Evolutionary conservation across 2,113 vertebrate species (phyloP).

Genomic region (Manacus vitellinus): DNA sequence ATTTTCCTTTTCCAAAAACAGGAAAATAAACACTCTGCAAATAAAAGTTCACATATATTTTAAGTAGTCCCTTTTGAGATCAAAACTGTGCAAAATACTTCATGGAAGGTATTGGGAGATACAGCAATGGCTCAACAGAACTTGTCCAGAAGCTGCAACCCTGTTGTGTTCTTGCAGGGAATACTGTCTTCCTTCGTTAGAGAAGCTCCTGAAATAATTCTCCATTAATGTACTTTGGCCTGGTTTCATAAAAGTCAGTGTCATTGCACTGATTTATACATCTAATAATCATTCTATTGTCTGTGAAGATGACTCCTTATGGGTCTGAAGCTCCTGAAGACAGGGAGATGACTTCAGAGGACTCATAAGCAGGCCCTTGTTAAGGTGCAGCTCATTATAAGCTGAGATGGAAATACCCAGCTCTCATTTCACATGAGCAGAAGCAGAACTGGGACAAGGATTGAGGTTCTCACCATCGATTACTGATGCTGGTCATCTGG

Average conservation of each 20-base stretch:
- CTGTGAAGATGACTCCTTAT: not conserved
- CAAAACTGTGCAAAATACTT: not conserved
- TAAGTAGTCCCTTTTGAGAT: not conserved
- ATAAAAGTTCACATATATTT: not conserved
- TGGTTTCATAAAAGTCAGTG: rapidly evolving
- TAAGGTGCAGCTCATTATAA: not conserved
- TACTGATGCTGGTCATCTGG: rapidly evolving
- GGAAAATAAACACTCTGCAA: not conserved
- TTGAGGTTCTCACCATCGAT: not conserved
- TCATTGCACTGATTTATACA: not conserved
- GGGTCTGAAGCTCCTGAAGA: not conserved
- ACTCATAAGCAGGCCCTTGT: not conserved
- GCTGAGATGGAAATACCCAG: not conserved
- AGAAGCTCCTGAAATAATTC: not conserved
- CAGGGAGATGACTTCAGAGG: not conserved
- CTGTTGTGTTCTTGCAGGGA: not conserved
- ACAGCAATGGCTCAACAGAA: not conserved
- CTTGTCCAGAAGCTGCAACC: not conserved
- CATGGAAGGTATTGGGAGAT: not conserved
- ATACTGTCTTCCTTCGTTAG: not conserved
- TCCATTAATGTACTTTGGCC: not conserved
- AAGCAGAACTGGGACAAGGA: rapidly evolving
- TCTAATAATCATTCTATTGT: rapidly evolving
- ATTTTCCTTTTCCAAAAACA: not conserved
- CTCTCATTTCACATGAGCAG: not conserved